Evolutionary conservation across 2,113 vertebrate genomes (phyloP).

Genomic region (Nyctereutes procyonoides): DNA sequence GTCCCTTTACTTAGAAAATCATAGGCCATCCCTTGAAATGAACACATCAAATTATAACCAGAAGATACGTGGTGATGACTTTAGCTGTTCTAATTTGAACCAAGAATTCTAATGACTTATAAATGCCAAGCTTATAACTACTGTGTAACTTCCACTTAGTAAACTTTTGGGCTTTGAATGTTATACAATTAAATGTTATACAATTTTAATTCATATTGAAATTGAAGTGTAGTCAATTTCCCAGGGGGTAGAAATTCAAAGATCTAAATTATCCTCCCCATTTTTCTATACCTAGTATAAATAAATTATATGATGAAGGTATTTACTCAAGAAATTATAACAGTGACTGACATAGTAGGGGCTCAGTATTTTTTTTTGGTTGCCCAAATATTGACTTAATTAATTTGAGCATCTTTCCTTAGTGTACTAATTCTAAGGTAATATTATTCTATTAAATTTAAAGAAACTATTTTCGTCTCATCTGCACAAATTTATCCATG

Average conservation of each 20-base stretch:
- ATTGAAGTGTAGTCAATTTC: background rate
- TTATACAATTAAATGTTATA: background rate
- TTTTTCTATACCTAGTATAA: slow-evolving; percentile 10
- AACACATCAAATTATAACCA: background rate
- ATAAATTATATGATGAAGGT: background rate
- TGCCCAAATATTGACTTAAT: background rate
- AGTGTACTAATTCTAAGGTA: background rate
- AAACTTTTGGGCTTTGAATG: background rate
- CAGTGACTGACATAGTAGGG: background rate
- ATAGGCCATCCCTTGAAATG: background rate
- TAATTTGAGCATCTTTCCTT: slow-evolving; percentile 1
- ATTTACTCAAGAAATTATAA: slow-evolving; percentile 25
- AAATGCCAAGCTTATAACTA: background rate
- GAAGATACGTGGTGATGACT: background rate
- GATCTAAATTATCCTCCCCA: background rate
- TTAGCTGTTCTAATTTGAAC: background rate
- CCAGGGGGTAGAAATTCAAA: background rate
- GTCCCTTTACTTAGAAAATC: background rate
- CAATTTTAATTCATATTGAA: background rate
- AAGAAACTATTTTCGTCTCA: slow-evolving; percentile 6
- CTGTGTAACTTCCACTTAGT: background rate
- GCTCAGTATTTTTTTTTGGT: background rate
- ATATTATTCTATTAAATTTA: slow-evolving; percentile 51
- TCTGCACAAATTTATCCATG: background rate
- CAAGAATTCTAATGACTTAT: background rate